Percentiles rank a stretch among this genome's conserved stretches.
Evolutionary conservation across 2,113 vertebrate species (phyloP).

Genomic region (Rhinolophus sinicus): DNA sequence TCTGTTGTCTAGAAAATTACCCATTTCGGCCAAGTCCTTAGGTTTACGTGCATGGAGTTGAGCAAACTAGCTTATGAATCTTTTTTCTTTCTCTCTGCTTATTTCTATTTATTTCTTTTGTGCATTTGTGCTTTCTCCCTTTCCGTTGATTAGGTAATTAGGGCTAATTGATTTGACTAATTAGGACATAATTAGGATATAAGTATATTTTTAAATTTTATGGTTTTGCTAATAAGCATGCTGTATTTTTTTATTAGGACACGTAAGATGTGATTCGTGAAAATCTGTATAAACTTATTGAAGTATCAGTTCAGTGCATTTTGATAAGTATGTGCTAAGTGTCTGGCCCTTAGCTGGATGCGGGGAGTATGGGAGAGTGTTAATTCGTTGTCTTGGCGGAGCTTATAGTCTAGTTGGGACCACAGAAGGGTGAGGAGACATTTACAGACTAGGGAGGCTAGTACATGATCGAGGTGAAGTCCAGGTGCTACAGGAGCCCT

Average conservation of each 20-base stretch:
- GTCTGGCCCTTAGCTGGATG: not conserved
- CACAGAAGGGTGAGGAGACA: not conserved
- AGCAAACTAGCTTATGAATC: not conserved
- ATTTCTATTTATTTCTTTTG: not conserved
- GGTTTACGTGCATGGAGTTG: not conserved
- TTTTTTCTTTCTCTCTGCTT: not conserved
- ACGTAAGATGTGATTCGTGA: not conserved
- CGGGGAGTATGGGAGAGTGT: not conserved
- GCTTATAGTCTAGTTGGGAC: not conserved
- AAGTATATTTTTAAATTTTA: not conserved
- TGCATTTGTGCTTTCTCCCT: not conserved
- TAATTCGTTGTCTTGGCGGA: not conserved
- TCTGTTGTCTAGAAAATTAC: not conserved
- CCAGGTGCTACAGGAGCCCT: accelerated
- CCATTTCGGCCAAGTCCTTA: not conserved
- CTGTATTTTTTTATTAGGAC: not conserved
- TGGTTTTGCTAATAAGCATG: not conserved
- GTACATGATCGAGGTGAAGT: not conserved
- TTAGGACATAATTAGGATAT: not conserved
- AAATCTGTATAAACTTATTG: not conserved
- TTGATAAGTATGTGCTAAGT: not conserved
- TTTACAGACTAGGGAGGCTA: accelerated
- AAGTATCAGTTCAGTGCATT: not conserved
- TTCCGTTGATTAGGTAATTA: not conserved
- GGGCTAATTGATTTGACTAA: not conserved